phyloP scores from a whole-genome alignment of 2,113 vertebrate species.

The Sprattus sprattus region DNA sequence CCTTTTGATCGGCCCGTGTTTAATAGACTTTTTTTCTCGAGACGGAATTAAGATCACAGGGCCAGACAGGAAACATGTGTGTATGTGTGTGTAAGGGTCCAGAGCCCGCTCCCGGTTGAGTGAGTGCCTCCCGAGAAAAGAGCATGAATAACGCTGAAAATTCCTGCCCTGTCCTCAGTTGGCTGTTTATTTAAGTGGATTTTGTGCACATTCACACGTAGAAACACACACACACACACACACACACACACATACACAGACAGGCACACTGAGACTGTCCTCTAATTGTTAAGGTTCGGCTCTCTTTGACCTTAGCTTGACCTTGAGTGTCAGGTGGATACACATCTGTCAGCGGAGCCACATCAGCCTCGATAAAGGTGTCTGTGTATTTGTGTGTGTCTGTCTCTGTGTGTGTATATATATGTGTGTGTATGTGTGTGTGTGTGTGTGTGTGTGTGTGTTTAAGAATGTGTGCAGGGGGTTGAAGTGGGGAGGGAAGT shows the following conservation, averaged over 20 bases:
- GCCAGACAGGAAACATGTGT: neutral
- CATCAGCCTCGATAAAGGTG: neutral
- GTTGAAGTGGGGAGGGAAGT: neutral
- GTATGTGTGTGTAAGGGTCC: neutral
- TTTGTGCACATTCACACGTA: neutral
- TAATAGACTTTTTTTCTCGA: neutral
- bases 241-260: neutral
- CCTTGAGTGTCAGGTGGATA: slow-evolving; percentile 14
- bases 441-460: slow-evolving; percentile 15
- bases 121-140: neutral
- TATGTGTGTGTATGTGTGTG: neutral
- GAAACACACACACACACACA: neutral
- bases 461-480: neutral
- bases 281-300: neutral
- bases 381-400: neutral
- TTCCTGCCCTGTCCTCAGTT: neutral
- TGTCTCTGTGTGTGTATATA: neutral
- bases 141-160: neutral
- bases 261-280: neutral
- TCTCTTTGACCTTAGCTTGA: neutral
- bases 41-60: neutral
- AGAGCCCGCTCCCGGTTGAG: neutral
- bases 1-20: neutral
- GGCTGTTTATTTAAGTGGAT: neutral
- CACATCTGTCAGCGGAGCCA: slow-evolving; percentile 6